Evolutionary conservation across 2,113 vertebrate species (phyloP).

Genomic region (Equus quagga): DNA sequence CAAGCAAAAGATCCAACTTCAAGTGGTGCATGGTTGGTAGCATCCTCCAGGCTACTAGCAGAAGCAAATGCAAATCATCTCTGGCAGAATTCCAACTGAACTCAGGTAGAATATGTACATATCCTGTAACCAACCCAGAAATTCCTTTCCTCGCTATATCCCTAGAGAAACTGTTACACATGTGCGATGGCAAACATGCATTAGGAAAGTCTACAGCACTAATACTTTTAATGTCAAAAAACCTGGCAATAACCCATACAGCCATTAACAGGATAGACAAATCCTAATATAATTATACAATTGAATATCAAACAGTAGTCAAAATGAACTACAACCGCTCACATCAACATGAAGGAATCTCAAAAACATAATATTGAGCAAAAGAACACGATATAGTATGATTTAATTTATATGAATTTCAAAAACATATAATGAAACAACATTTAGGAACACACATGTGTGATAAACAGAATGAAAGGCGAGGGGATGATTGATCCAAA

Average conservation of each 20-base stretch:
- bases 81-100: slow-evolving; percentile 5
- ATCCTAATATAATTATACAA: neutral
- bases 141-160: neutral
- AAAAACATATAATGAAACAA: neutral
- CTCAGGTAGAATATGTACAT: neutral
- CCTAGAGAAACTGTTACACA: neutral
- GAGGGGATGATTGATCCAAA: neutral
- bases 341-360: neutral
- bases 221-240: slow-evolving; percentile 22
- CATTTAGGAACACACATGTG: neutral
- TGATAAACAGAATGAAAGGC: neutral
- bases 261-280: neutral
- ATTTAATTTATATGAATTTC: slow-evolving; percentile 41
- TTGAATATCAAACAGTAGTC: neutral
- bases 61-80: slow-evolving; percentile 24
- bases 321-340: slow-evolving; percentile 10
- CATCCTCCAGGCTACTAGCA: neutral
- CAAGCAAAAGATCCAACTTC: neutral
- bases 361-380: neutral
- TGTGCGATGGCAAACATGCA: neutral
- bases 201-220: neutral
- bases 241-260: neutral
- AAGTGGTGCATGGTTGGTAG: neutral
- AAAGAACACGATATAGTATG: neutral
- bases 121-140: neutral